Base-by-base conservation (phyloP, 2,888 invertebrate species). In the Itoplectis maculator region DNA sequence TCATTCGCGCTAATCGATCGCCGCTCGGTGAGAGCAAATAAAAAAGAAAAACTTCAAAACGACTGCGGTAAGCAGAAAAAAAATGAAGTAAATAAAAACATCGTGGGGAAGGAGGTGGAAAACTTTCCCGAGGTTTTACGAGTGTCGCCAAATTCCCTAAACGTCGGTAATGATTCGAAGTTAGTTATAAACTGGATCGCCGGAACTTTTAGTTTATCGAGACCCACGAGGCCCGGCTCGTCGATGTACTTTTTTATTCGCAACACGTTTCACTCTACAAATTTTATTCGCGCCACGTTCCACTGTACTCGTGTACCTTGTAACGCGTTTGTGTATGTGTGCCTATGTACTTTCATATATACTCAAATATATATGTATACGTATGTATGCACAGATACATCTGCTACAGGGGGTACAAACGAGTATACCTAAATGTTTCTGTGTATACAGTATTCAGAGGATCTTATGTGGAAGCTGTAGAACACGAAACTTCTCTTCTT, bases 221-320 rank as follows among this genome's bases (percentile, higher is more conserved):
- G 61, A 68, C 66, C 51, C 73, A 35, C 47, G 40, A 59, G 37
- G 18, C 37, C 49, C 20, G 3, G 29, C 29, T 29, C 29, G 29
- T 42, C 56, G 42, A 72, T 40, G 40, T 40, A 68, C 42, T 68
- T 72, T 79, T 66, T 59, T 66, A 86, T 85, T 86, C 84, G 59
- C 35, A 68, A 80, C 86, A 86, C 86, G 86, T 86, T 81, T 79
- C 76, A 40, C 42, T 45, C 59, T 84, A 81, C 77, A 85, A 83
- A 81, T 84, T 86, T 79, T 86, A 86, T 86, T 86, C 86, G 65
- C 69, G 80, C 81, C 85, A 86, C 86, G 86, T 86, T 80, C 74
- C 78, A 63, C 78, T 79, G 79, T 61, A 72, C 69, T 69, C 75
- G 78, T 85, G 81, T 81, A 79, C 51, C 40, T 9, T 42, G 9